Base-by-base conservation (phyloP, 2,113 vertebrate genomes). In the Caranx melampygus region DNA sequence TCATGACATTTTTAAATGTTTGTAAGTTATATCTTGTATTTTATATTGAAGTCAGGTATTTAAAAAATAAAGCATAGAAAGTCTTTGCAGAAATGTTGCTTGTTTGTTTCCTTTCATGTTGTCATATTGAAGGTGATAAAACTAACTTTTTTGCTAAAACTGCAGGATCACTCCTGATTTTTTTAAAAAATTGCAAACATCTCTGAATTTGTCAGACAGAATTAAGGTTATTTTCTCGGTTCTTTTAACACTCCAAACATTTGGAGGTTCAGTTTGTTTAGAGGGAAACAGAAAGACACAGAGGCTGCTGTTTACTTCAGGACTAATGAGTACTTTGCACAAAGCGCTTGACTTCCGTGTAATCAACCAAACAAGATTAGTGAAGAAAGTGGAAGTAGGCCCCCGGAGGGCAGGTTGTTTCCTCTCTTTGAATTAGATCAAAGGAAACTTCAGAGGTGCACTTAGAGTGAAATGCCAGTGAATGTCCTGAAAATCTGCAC, bases 351-450 rank as follows among this genome's bases (percentile, higher is more conserved):
- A 80, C 81, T 83, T 88, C 85, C 34, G 15, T 85, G 87, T 91
- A 91, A 90, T 91, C 79, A 92, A 81, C 72, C 75, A 87, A 90
- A 91, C 79, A 73, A 83, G 83, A 90, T 91, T 85, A 90, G 81
- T 77, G 72, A 79, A 79, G 70, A 89, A 82, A 83, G 80, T 86
- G 77, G 57, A 90, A 81, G 74, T 6, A 35, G 18, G 62, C 55
- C 67, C 77, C 75, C 45, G 1, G 65, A 83, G 81, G 84, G 63
- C 18, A 71, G 75, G 44, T 60, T 84, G 45, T 79, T 71, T 82
- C 72, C 59, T 67, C 20, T 68, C 49, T 81, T 77, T 77, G 65
- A 82, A 81, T 84, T 45, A 61, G 60, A 83, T 89, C 72, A 89
- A 83, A 84, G 64, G 45, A 72, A 83, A 81, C 69, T 76, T 85